Conservation (phyloP, 2,888 invertebrate genomes). For the Hirtodrosophila duncani region DNA sequence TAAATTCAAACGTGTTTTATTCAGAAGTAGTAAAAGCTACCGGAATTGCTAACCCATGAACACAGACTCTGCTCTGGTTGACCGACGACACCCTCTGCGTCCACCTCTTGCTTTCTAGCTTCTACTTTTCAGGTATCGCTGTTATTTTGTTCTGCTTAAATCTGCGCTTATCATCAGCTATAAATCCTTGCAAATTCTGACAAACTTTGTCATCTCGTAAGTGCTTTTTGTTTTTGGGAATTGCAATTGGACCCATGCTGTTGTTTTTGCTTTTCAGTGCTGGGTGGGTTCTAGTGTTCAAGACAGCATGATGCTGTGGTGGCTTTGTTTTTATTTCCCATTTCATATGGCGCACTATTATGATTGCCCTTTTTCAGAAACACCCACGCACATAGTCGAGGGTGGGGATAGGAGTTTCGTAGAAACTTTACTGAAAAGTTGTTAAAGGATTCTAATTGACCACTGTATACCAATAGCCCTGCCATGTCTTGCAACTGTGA, state of each 20-base stretch:
- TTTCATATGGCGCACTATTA: constrained; percentile 1
- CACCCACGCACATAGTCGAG: not conserved
- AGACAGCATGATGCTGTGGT: constrained; percentile 10
- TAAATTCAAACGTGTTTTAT: constrained; percentile 28
- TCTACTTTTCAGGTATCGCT: too few relatives aligned
- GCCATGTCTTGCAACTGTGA: too few relatives aligned
- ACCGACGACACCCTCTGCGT: too few relatives aligned
- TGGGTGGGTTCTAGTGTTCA: not conserved
- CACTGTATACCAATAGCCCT: too few relatives aligned
- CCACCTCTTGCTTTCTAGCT: too few relatives aligned
- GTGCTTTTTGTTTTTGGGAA: constrained; percentile 1
- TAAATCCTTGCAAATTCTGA: constrained; percentile 21
- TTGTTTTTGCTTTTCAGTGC: constrained; percentile 6
- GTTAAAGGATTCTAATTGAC: too few relatives aligned
- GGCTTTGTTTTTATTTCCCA: constrained; percentile 19
- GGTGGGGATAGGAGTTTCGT: too few relatives aligned
- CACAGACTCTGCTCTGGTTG: too few relatives aligned
- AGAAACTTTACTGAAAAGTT: too few relatives aligned
- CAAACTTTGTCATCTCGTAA: constrained; percentile 9
- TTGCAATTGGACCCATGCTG: too few relatives aligned
- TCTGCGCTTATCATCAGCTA: constrained; percentile 21
- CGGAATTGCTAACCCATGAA: too few relatives aligned
- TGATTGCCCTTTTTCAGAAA: not conserved
- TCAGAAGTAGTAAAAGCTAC: too few relatives aligned
- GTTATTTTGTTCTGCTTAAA: not conserved